Base-by-base conservation (phyloP, 1,140 invertebrate genomes). In the Drosophila sulfurigaster region DNA sequence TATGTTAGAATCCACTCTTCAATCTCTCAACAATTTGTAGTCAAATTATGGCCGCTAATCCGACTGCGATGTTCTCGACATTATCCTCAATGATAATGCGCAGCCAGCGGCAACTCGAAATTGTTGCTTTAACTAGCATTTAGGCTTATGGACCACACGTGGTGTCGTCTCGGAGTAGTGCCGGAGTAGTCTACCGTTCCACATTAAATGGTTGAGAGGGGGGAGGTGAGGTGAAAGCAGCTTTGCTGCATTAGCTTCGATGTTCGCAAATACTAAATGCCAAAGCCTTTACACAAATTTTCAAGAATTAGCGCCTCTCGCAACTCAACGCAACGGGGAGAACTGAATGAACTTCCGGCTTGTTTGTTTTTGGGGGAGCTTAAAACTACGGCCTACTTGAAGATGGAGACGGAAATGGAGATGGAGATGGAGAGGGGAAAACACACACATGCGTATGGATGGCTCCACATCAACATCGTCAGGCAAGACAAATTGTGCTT, bases 401-500 rank as follows among this genome's bases (percentile, higher is more conserved):
- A 20, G 13, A 15, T 48, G 15, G 46, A 16, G 7, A 10, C 8
- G 16, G 46, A 48, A 5, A 20, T 20, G 16, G 46, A 16, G 8
- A 20, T 3, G 20, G 20, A 25, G 20, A 25, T 25, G 20, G 20
- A 25, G 43, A 45, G 43, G 43, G 13, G n/a, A 0, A 32, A 8
- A 30, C 43, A 65, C 46, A 38, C 66, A 64, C 65, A 16, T 32
- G 58, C 32, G 57, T 38, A 71, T 15, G 1, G 25, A 32, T 52
- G n/a, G 49, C 5, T n/a, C 63, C 43, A 65, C 62, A 49, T 52
- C 7, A 52, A 43, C 57, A 59, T 43, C 66, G 74, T 67, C 69
- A 76, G 69, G 41, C 74, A 88, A 88, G 85, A 88, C 83, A 88
- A 88, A 88, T 88, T 88, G 85, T 80, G 82, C 85, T 89, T 88